Conservation (phyloP, 2,888 invertebrate genomes). For the Chironomus tentans region DNA sequence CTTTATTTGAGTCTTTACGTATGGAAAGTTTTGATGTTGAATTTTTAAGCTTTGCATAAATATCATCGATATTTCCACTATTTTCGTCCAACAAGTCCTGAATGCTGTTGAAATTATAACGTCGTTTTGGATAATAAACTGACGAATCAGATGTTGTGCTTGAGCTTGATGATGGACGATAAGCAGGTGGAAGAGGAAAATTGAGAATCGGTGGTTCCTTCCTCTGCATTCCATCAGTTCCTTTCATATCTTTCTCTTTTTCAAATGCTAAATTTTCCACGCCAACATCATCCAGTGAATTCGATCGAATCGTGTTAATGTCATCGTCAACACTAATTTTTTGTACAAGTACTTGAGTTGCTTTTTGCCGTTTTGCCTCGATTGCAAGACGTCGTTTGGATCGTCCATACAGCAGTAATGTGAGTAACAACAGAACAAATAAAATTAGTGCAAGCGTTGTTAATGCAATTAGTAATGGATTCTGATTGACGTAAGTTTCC, state of each 20-base stretch:
- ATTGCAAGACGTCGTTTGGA: slow-evolving; percentile 34
- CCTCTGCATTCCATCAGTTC: neutral
- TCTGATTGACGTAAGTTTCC: slow-evolving; percentile 37
- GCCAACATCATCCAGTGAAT: slow-evolving; percentile 30
- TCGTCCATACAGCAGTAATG: slow-evolving; percentile 37
- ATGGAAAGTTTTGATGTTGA: slow-evolving; percentile 1
- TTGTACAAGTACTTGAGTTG: slow-evolving; percentile 15
- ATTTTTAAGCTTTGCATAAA: slow-evolving; percentile 35
- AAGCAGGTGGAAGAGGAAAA: slow-evolving; percentile 32
- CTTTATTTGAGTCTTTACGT: slow-evolving; percentile 33
- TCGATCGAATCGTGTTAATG: slow-evolving; percentile 33
- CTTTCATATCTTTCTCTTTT: slow-evolving; percentile 28
- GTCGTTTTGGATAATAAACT: slow-evolving; percentile 41
- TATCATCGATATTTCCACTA: slow-evolving; percentile 34
- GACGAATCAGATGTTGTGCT: slow-evolving; percentile 40
- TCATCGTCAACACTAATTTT: slow-evolving; percentile 31
- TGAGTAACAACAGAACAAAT: slow-evolving; percentile 37
- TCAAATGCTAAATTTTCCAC: slow-evolving; percentile 39
- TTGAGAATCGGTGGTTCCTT: slow-evolving; percentile 28
- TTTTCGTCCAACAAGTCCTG: slow-evolving; percentile 40
- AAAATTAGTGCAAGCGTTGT: slow-evolving; percentile 37
- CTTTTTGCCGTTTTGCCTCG: slow-evolving; percentile 36
- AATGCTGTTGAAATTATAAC: slow-evolving; percentile 36
- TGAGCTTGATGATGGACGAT: slow-evolving; percentile 30
- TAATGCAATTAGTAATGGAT: slow-evolving; percentile 37